Percentiles rank a stretch among this genome's conserved stretches.
Evolutionary conservation across 2,888 invertebrate species (phyloP).

Genomic region (Ypsolopha scabrella): DNA sequence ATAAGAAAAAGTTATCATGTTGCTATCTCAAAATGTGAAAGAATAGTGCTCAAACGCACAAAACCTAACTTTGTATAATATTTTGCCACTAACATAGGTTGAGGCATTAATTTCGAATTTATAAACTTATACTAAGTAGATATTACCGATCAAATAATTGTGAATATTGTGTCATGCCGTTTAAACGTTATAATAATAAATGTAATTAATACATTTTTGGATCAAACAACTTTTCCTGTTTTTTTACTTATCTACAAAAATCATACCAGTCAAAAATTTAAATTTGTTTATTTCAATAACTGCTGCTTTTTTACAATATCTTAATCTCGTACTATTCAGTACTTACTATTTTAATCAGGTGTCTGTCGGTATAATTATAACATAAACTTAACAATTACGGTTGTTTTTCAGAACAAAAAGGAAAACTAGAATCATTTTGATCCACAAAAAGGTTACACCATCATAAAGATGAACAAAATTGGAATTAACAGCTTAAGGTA

Average conservation of each 20-base stretch:
- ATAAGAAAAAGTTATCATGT: too few relatives aligned
- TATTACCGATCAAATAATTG: constrained; percentile 32
- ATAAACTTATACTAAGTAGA: constrained; percentile 38
- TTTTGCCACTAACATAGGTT: constrained; percentile 10
- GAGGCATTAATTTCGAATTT: constrained; percentile 60
- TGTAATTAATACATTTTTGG: constrained; percentile 56
- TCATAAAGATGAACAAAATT: too few relatives aligned
- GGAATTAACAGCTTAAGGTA: too few relatives aligned
- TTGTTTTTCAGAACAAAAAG: too few relatives aligned
- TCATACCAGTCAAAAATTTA: background rate
- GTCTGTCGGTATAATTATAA: too few relatives aligned
- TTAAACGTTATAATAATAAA: constrained; percentile 51
- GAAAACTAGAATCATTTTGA: too few relatives aligned
- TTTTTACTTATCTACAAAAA: background rate
- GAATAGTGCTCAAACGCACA: constrained; percentile 6
- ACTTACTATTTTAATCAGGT: too few relatives aligned
- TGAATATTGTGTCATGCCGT: constrained; percentile 65
- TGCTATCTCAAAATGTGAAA: constrained; percentile 1
- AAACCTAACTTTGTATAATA: constrained; percentile 8
- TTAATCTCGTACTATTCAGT: too few relatives aligned
- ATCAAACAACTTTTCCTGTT: constrained; percentile 36
- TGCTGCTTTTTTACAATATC: too few relatives aligned
- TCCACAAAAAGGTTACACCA: too few relatives aligned
- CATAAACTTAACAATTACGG: too few relatives aligned
- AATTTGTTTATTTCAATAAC: too few relatives aligned